Evolutionary conservation across 1,140 invertebrate species (phyloP).

Genomic region (Drosophila auraria): DNA sequence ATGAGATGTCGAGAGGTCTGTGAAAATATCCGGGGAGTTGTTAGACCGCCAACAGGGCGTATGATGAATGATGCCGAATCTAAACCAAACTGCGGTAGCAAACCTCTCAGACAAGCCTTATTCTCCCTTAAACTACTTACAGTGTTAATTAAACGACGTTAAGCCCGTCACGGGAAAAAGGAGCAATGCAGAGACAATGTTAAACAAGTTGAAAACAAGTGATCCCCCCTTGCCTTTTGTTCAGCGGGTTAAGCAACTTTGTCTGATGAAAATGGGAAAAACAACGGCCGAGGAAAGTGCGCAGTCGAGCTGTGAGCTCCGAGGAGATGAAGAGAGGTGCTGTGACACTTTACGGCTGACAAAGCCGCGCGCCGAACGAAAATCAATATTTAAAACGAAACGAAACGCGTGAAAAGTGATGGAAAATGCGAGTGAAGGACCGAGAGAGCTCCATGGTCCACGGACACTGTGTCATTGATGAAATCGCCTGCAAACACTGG

Average conservation of each 20-base stretch:
- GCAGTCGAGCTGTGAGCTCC: slow-evolving; percentile 15
- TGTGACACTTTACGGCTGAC: slow-evolving; percentile 60
- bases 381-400: slow-evolving; percentile 75
- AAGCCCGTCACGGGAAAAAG: slow-evolving; percentile 44
- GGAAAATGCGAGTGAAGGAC: slow-evolving; percentile 41
- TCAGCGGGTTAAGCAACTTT: slow-evolving; percentile 60
- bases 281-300: slow-evolving; percentile 56
- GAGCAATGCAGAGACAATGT: slow-evolving; percentile 32
- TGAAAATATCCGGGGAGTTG: slow-evolving; percentile 31
- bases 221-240: slow-evolving; percentile 12
- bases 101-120: slow-evolving; percentile 17
- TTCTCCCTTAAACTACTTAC: slow-evolving; percentile 25
- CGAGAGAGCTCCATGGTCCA: slow-evolving; percentile 22
- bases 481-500: slow-evolving; percentile 64
- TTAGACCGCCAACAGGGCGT: slow-evolving; percentile 34
- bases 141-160: slow-evolving; percentile 75
- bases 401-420: slow-evolving; percentile 72
- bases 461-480: slow-evolving; percentile 62
- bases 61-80: slow-evolving; percentile 44
- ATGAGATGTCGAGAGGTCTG: slow-evolving; percentile 28
- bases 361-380: slow-evolving; percentile 58
- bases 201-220: slow-evolving; percentile 50
- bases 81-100: slow-evolving; percentile 15
- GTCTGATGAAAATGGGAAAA: slow-evolving; percentile 77
- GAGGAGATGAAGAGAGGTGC: slow-evolving; percentile 21